Evolutionary conservation across 1,140 invertebrate genomes (phyloP), one percentile per base, ranked within the genome.

Genomic region (Rhyacophila brunnea): DNA sequence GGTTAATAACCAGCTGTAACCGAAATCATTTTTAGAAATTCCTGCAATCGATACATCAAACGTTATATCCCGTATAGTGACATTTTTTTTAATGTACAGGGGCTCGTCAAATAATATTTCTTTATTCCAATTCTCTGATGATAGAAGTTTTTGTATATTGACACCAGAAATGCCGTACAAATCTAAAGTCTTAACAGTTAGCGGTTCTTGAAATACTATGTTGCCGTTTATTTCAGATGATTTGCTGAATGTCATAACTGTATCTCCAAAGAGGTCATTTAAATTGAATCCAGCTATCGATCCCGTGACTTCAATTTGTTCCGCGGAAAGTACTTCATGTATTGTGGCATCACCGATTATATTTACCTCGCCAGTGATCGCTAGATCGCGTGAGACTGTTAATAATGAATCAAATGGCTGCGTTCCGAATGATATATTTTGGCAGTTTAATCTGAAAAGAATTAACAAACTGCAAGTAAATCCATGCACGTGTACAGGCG

Each of bases 1-100:
- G 47, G 53, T 48, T 35, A 60, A 43, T 19, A 60, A 59, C 61
- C 68, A 67, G 60, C 49, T 64, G 50, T 56, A 54, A 36, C 54
- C 58, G 54, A 62, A 70, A 60, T 55, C 56, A 10, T 47, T 44
- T 32, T 57, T 61, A 1, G 58, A 64, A 34, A 64, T 57, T n/a
- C 58, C 62, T 18, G 52, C 35, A 58, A 60, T 54, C 1, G 65
- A 62, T 11, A 53, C 38, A 15, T 52, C 57, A 55, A 62, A 60
- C 49, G 52, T 38, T 42, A 58, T 49, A 9, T 42, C 54, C 11
- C 62, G 10, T 56, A 69, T 48, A 40, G 62, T 52, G 20, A 55
- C 18, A 20, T 66, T 38, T 49, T 51, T 38, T 17, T 58, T 32
- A 60, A 66, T 42, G 56, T 55, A 6, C 51, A 66, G 44, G 13